Percentiles rank a stretch among this genome's conserved stretches.
Evolutionary conservation across 2,797 vertebrate species (phyloP).

Genomic region (Pipistrellus kuhlii): DNA sequence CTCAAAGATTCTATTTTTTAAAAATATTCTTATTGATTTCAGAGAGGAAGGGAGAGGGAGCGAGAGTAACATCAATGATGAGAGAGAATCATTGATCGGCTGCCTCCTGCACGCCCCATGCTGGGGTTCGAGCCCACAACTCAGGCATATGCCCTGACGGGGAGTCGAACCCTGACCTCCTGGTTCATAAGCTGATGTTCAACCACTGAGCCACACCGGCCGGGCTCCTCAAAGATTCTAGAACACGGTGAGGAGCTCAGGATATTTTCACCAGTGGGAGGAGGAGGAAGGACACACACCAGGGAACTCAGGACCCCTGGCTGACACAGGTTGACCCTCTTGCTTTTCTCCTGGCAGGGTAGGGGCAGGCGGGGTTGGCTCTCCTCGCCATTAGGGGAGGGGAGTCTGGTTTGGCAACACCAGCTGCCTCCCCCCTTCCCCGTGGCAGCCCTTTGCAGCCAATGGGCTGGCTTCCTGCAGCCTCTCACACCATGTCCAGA

Average conservation of each 20-base stretch:
- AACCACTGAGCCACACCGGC: too few species aligned
- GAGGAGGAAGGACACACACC: not conserved
- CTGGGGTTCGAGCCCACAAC: too few species aligned
- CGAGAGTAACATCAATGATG: too few species aligned
- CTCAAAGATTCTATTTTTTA: not conserved
- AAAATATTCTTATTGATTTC: too few species aligned
- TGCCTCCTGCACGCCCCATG: too few species aligned
- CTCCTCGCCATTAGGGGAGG: not conserved
- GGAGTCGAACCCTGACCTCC: too few species aligned
- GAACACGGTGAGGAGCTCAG: not conserved
- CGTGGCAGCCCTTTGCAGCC: not conserved
- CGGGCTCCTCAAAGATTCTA: slow-evolving; percentile 3
- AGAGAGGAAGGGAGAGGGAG: too few species aligned
- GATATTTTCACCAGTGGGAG: not conserved
- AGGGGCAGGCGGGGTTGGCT: not conserved
- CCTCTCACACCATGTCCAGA: not conserved
- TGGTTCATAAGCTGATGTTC: too few species aligned
- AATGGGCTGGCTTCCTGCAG: not conserved
- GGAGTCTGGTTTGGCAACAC: not conserved
- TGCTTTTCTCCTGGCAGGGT: not conserved
- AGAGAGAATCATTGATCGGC: too few species aligned
- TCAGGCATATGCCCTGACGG: too few species aligned
- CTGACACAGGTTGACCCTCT: not conserved
- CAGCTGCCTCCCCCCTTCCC: not conserved
- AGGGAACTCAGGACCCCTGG: not conserved